Base-by-base conservation (phyloP, 2,888 invertebrate species). In the Hydrotaea cyrtoneurina region DNA sequence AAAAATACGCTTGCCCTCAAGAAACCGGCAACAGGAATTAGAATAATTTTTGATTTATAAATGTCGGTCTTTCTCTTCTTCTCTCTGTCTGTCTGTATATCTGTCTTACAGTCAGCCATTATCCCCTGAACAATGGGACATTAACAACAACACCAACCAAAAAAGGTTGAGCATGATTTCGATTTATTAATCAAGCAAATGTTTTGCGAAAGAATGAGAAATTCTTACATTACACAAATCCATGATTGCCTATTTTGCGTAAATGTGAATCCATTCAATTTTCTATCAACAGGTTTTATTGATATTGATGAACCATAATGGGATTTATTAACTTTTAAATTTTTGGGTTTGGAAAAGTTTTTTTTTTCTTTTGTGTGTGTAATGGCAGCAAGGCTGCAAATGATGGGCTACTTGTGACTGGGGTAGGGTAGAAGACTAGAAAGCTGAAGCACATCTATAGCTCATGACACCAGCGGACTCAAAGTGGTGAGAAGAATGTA, bases 11-110 rank as follows among this genome's bases (percentile, higher is more conserved):
- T n/a, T 13, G 7, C 50, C 50, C 69, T 23, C 43, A 21, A 43
- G 46, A 43, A 43, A 46, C 11, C 15, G 11, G 23, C 69, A 43
- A 21, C 11, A 69, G 62, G 69, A 69, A 69, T 69, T 69, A 46
- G 69, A 69, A 69, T 69, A 69, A 69, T 46, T 69, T 46, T 43
- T 69, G 69, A 69, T 69, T 43, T 19, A 7, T 21, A 69, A 69
- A 69, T 13, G 21, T 19, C 31, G 7, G 31, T 4, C 31, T n/a
- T n/a, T n/a, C n/a, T n/a, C n/a, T n/a, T 7, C 2, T n/a, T 3
- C 62, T 62, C n/a, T 36, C 62, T 62, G 62, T 31, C 69, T 15
- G 39, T 21, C 46, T 21, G 69, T 46, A 13, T 43, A 21, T 23
- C 46, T n/a, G n/a, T n/a, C n/a, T n/a, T n/a, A n/a, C n/a, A 13